Conservation (phyloP, 2,888 invertebrate genomes). For the Scaptomyza parva region DNA sequence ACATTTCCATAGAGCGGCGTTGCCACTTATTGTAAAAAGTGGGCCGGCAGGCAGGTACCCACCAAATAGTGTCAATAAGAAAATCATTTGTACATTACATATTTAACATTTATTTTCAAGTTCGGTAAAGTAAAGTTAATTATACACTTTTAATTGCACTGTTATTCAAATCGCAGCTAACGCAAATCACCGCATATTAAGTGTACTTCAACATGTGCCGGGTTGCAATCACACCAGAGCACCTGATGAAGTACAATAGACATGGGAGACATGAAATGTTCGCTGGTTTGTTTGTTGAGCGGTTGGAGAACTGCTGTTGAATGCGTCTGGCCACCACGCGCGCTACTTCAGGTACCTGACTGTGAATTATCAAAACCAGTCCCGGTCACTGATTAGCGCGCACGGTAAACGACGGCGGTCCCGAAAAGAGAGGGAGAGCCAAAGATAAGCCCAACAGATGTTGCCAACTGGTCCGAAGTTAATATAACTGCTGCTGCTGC, state of each 20-base stretch:
- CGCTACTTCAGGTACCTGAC: constrained; percentile 99
- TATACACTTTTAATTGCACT: not conserved
- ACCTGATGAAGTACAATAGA: constrained; percentile 99
- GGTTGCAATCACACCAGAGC: constrained; percentile 96
- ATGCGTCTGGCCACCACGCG: constrained; percentile 89
- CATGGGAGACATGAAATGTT: constrained; percentile 89
- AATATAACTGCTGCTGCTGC: not conserved
- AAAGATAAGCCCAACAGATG: constrained; percentile 56
- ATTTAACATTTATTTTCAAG: constrained; percentile 28
- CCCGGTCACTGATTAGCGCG: constrained; percentile 96
- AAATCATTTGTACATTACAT: not conserved
- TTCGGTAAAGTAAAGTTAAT: not conserved
- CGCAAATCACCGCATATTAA: constrained; percentile 91
- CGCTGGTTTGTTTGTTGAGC: constrained; percentile 2
- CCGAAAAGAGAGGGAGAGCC: constrained; percentile 3
- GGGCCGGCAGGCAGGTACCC: not conserved
- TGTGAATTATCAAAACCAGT: constrained; percentile 88
- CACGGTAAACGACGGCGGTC: constrained; percentile 86
- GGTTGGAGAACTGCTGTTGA: constrained; percentile 18
- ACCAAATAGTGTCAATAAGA: constrained; percentile 1
- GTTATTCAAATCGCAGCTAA: constrained; percentile 12
- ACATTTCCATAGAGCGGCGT: not conserved
- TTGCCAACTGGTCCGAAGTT: constrained; percentile 46
- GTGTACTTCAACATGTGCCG: constrained; percentile 99
- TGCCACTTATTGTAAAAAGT: constrained; percentile 18